A percentile compares a stretch with the other conserved stretches of the same genome.
Conservation (phyloP, 1,140 invertebrate species). For the Oncopodura yosiiana region DNA sequence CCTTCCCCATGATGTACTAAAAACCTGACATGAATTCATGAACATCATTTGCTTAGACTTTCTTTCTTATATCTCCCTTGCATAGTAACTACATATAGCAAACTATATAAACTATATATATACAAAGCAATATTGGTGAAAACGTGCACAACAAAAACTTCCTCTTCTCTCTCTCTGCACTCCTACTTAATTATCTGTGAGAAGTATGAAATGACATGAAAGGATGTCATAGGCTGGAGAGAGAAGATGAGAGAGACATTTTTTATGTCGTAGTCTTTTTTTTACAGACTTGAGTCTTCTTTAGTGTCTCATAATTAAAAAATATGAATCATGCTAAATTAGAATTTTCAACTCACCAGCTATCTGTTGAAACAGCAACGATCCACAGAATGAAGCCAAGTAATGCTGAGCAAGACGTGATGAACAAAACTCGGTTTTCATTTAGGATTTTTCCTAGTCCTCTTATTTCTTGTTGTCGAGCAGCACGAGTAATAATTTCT, state of each 20-base stretch:
- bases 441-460: constrained; percentile 17
- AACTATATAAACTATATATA: no score
- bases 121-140: no score
- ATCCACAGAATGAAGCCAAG: constrained; percentile 60
- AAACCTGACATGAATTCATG: constrained; percentile 14
- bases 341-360: constrained; percentile 56
- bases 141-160: no score
- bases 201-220: no score
- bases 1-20: constrained; percentile 1
- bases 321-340: background rate
- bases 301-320: no score
- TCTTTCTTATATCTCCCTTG: no score
- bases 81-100: no score
- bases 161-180: no score
- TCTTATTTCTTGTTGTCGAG: background rate
- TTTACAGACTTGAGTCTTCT: background rate
- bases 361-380: constrained; percentile 59
- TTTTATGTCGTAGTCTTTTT: background rate
- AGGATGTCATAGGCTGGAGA: no score
- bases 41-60: background rate
- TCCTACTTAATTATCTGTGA: no score
- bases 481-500: constrained; percentile 15
- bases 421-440: constrained; percentile 57
- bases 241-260: background rate
- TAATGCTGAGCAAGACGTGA: constrained; percentile 56